These are phyloP conservation scores for Lateolabrax maculatus DNA, from an alignment of 2,797 vertebrate genomes.

Conservation along the genomic window DNA sequence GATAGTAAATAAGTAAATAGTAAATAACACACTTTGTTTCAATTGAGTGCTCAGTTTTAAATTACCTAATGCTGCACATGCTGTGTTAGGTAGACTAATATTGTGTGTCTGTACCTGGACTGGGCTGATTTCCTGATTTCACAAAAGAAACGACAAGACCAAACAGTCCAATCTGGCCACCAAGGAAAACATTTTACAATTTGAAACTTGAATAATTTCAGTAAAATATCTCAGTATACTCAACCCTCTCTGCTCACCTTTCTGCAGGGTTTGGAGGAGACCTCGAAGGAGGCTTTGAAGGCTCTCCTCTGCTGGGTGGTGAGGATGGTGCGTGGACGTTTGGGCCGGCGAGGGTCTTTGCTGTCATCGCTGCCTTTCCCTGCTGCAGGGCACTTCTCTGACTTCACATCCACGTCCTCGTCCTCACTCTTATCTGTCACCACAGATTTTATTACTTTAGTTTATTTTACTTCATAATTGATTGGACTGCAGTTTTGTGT, in stretches of 20 bases:
- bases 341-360: conserved; percentile 91
- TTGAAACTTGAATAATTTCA: not conserved
- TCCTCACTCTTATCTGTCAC: conserved; percentile 92
- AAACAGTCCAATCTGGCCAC: not conserved
- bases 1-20: too few species aligned
- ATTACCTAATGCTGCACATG: not conserved
- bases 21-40: too few species aligned
- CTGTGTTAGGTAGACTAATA: not conserved
- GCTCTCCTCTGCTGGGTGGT: conserved; percentile 93
- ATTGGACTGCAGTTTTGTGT: not conserved
- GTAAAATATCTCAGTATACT: not conserved
- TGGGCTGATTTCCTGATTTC: not conserved
- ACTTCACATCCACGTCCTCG: conserved; percentile 86
- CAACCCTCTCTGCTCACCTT: conserved; percentile 83
- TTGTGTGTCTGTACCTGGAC: too few species aligned
- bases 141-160: not conserved
- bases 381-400: conserved; percentile 85
- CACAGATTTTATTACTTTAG: not conserved
- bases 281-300: conserved; percentile 96
- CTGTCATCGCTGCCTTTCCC: conserved; percentile 86
- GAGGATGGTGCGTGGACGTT: conserved; percentile 94
- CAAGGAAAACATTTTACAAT: not conserved
- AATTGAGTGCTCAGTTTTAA: too few species aligned
- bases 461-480: not conserved
- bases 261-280: conserved; percentile 96